Conservation (phyloP, 2,113 vertebrate genomes). For the Corydoras maculifer region DNA sequence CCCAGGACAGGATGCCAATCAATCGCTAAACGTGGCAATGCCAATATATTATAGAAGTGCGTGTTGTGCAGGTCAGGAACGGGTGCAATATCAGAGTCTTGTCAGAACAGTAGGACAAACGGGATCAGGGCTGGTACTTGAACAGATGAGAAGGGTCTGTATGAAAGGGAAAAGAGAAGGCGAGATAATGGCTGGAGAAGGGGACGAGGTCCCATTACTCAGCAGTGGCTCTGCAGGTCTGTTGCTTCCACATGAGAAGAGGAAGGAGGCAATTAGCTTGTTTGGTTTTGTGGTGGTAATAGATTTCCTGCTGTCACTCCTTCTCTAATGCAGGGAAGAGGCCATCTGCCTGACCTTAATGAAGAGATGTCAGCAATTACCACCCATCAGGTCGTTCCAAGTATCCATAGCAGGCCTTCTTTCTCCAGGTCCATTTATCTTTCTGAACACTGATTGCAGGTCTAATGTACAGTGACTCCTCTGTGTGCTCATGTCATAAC, state of each 20-base stretch:
- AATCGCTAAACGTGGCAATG: no score
- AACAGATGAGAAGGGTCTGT: neutral
- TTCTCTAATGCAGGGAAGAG: constrained; percentile 32
- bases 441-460: neutral
- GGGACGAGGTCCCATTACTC: constrained; percentile 1
- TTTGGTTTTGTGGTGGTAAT: constrained; percentile 46
- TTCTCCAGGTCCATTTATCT: neutral
- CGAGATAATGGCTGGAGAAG: neutral
- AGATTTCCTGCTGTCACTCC: constrained; percentile 42
- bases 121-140: neutral
- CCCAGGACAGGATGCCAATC: no score
- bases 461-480: no score
- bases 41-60: no score
- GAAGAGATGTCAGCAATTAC: constrained; percentile 24
- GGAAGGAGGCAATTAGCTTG: constrained; percentile 44
- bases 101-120: neutral
- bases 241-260: constrained; percentile 44
- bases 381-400: constrained; percentile 21
- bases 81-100: no score
- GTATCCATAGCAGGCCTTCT: neutral
- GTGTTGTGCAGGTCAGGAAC: no score
- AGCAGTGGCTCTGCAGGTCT: constrained; percentile 5
- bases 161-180: neutral
- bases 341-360: constrained; percentile 42
- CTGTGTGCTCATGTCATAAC: no score